Evolutionary conservation across 2,888 invertebrate genomes (phyloP).

Genomic region (Ametastegia equiseti): DNA sequence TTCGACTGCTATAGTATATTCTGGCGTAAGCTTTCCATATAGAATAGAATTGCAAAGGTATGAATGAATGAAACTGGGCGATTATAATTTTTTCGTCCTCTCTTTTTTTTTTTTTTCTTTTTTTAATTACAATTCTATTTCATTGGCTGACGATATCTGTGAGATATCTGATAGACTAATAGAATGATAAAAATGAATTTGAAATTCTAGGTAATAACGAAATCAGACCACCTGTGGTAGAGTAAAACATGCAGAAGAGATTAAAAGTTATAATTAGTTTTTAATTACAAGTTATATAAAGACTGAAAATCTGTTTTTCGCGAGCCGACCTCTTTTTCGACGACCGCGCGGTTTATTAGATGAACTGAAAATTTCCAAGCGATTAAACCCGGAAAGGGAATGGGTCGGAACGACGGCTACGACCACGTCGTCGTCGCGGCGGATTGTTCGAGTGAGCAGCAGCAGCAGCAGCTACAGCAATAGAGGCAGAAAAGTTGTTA

Average conservation of each 20-base stretch:
- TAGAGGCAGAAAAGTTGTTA: conserved; percentile 35
- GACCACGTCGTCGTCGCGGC: no score
- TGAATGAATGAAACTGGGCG: no score
- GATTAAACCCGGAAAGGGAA: conserved; percentile 28
- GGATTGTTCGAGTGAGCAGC: conserved; percentile 25
- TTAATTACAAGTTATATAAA: conserved; percentile 29
- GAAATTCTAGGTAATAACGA: not conserved
- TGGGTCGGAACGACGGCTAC: no score
- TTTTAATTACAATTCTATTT: no score
- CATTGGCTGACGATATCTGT: no score
- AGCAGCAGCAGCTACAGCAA: no score
- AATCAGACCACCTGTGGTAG: not conserved
- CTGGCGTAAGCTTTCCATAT: not conserved
- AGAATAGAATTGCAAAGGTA: not conserved
- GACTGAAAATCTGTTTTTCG: conserved; percentile 31
- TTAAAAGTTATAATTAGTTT: conserved; percentile 30
- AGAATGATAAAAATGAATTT: not conserved
- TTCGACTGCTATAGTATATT: not conserved
- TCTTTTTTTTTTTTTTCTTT: no score
- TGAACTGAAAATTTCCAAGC: conserved; percentile 42
- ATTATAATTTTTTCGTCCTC: no score
- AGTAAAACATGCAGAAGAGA: not conserved
- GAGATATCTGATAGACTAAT: no score
- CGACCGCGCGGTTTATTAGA: conserved; percentile 32
- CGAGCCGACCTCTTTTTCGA: conserved; percentile 29